Evolutionary conservation across 2,888 invertebrate genomes (phyloP).

Genomic region (Pheosia tremula): DNA sequence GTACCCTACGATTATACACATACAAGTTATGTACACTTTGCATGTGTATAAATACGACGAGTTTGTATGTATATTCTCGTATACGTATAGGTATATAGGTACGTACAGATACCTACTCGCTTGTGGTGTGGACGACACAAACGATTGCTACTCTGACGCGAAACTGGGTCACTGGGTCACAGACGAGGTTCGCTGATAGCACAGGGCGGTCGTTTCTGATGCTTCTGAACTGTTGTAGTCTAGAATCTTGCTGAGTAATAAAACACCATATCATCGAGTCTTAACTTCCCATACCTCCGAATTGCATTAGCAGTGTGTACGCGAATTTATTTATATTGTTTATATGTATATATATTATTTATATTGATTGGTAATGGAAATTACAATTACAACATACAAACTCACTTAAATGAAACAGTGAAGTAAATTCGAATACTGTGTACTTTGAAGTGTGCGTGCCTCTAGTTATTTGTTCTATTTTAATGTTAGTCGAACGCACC

Average conservation of each 20-base stretch:
- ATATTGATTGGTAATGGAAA: not conserved
- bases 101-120: constrained; percentile 43
- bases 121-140: constrained; percentile 61
- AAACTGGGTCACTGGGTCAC: constrained; percentile 88
- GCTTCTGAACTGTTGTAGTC: constrained; percentile 30
- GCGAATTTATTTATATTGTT: too few species aligned
- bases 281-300: not conserved
- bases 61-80: not conserved
- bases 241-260: constrained; percentile 33
- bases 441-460: constrained; percentile 61
- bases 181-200: constrained; percentile 81
- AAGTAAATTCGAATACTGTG: constrained; percentile 44
- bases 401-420: constrained; percentile 3
- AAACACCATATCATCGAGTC: constrained; percentile 7
- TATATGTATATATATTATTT: too few species aligned
- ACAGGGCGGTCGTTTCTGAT: constrained; percentile 58
- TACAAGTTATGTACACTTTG: too few species aligned
- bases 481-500: constrained; percentile 70
- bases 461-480: constrained; percentile 74
- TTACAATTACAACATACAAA: not conserved
- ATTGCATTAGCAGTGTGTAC: too few species aligned
- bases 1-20: too few species aligned
- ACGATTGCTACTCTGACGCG: constrained; percentile 73
- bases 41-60: not conserved
- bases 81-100: constrained; percentile 9